Evolutionary conservation across 2,797 vertebrate species (phyloP).

Genomic region (Paguma larvata): DNA sequence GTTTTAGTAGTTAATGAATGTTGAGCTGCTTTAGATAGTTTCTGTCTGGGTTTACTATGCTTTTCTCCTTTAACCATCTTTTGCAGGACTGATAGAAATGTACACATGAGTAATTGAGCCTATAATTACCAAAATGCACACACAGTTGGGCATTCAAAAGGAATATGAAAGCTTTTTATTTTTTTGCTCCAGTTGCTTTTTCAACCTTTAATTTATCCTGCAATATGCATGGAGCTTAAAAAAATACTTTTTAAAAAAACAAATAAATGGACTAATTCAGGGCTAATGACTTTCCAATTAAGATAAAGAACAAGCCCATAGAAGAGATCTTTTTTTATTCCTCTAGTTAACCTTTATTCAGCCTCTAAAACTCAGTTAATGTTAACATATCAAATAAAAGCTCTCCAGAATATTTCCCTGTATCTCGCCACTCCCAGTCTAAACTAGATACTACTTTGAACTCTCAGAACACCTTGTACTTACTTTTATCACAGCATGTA

Average conservation of each 20-base stretch:
- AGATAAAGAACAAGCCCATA: not conserved
- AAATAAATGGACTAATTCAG: conserved; percentile 61
- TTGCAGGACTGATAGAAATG: conserved; percentile 43
- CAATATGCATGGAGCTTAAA: conserved; percentile 47
- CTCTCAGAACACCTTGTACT: not conserved
- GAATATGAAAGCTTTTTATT: conserved; percentile 56
- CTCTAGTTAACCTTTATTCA: conserved; percentile 50
- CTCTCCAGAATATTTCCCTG: not conserved
- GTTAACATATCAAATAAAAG: not conserved
- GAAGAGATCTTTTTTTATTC: not conserved
- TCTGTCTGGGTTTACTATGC: not conserved
- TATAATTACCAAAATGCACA: conserved; percentile 66
- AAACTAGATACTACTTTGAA: not conserved
- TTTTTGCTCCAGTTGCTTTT: conserved; percentile 14
- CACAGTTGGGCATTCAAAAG: conserved; percentile 8
- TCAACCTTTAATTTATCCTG: conserved; percentile 60
- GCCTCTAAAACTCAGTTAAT: conserved; percentile 27
- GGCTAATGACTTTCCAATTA: conserved; percentile 61
- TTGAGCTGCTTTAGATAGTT: not conserved
- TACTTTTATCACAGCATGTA: not conserved
- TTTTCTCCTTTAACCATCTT: conserved; percentile 40
- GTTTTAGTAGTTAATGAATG: not conserved
- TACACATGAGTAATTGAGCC: conserved; percentile 49
- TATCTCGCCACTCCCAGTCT: not conserved
- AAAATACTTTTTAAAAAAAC: conserved; percentile 42